Percentiles rank a stretch among this genome's conserved stretches.
Conservation (phyloP, 30 jellyfish, hydroid and myxozoan genomes). For the Hydra vulgaris region DNA sequence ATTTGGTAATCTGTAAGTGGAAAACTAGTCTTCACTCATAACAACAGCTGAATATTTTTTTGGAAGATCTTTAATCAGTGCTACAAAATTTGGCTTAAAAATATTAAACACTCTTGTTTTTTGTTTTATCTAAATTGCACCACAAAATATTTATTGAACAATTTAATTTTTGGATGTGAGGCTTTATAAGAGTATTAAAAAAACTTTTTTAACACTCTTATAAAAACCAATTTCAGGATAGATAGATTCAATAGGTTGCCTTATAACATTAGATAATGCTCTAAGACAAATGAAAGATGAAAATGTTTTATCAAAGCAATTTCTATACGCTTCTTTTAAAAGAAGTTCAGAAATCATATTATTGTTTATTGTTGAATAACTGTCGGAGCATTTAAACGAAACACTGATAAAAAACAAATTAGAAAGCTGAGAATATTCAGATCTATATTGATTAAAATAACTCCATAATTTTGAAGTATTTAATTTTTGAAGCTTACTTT, state of each 20-base stretch:
- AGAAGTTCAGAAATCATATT: background rate
- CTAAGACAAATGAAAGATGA: background rate
- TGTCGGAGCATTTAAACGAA: too few relatives aligned
- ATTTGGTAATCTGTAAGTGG: background rate
- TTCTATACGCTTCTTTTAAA: slow-evolving; percentile 4
- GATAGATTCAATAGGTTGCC: background rate
- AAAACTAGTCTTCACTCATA: background rate
- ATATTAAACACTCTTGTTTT: background rate
- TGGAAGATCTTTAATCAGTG: background rate
- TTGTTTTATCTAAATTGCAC: background rate
- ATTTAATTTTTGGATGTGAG: background rate
- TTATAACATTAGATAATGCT: background rate
- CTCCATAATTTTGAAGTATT: too few relatives aligned
- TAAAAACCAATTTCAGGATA: background rate
- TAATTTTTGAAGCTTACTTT: too few relatives aligned
- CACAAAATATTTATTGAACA: background rate
- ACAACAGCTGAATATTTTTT: background rate
- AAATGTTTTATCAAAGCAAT: slow-evolving; percentile 4
- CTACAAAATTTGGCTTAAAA: background rate
- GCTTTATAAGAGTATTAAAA: background rate
- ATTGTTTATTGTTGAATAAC: too few relatives aligned
- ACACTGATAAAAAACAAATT: too few relatives aligned
- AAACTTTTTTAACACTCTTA: too few relatives aligned
- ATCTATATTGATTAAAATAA: too few relatives aligned
- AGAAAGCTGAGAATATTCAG: too few relatives aligned